Evolutionary conservation across 2,888 invertebrate species (phyloP).

Genomic region (Neuroscelio doddi): DNA sequence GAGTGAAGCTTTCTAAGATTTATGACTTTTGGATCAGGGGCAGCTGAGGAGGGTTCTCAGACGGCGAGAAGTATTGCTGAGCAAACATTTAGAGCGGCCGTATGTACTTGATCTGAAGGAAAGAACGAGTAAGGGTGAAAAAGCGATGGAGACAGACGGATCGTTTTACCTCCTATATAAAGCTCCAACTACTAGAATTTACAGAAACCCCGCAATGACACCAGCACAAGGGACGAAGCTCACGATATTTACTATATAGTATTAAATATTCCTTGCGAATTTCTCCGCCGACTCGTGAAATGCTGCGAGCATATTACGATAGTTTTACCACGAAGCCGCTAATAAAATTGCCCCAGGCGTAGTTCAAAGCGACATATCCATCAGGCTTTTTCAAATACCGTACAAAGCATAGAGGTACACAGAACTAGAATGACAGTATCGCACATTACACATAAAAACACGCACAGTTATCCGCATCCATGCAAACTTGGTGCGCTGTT

Average conservation of each 20-base stretch:
- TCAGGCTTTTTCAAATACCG: slow-evolving; percentile 23
- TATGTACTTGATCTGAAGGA: slow-evolving; percentile 23
- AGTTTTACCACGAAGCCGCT: slow-evolving; percentile 25
- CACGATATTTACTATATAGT: slow-evolving; percentile 1
- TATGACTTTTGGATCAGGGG: slow-evolving; percentile 39
- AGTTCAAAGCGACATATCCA: slow-evolving; percentile 32
- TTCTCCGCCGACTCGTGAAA: slow-evolving; percentile 2
- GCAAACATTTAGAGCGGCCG: slow-evolving; percentile 40
- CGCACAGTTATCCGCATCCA: slow-evolving; percentile 4
- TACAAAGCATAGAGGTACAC: slow-evolving; percentile 22
- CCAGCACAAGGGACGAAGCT: not conserved
- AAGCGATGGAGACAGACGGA: slow-evolving; percentile 5
- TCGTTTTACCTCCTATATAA: slow-evolving; percentile 27
- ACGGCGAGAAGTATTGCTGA: slow-evolving; percentile 40
- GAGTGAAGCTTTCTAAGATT: slow-evolving; percentile 35
- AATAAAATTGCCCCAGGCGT: slow-evolving; percentile 31
- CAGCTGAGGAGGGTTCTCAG: slow-evolving; percentile 22
- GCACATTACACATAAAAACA: slow-evolving; percentile 29
- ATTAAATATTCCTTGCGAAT: slow-evolving; percentile 6
- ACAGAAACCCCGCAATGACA: slow-evolving; percentile 19
- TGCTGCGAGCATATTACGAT: slow-evolving; percentile 6
- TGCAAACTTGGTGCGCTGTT: not conserved
- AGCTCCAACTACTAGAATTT: slow-evolving; percentile 27
- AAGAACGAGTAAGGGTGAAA: slow-evolving; percentile 6
- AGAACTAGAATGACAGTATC: slow-evolving; percentile 30